phyloP scores from a whole-genome alignment of 2,888 invertebrate species.

The Acronicta psi region DNA sequence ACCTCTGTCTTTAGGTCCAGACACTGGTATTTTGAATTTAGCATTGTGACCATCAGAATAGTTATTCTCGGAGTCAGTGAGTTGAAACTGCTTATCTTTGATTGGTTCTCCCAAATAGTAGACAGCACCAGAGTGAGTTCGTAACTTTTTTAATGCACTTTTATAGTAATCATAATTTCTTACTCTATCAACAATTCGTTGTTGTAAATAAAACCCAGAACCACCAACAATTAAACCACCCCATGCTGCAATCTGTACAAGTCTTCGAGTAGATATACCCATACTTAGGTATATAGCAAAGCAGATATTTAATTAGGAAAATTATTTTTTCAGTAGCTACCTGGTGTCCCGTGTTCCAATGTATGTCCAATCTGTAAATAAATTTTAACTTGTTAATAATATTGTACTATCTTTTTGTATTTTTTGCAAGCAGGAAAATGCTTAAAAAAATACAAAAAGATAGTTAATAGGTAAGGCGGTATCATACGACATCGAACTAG shows the following conservation, averaged over 20 bases:
- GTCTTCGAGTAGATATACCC: conserved; percentile 84
- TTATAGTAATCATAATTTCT: conserved; percentile 90
- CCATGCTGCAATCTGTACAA: conserved; percentile 90
- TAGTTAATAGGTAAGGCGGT: too few relatives aligned
- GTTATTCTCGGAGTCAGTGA: conserved; percentile 86
- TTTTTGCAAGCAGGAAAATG: too few relatives aligned
- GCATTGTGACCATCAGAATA: conserved; percentile 87
- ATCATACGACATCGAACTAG: too few relatives aligned
- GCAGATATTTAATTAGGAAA: not conserved
- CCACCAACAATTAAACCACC: conserved; percentile 89
- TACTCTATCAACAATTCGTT: conserved; percentile 87
- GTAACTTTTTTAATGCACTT: conserved; percentile 89
- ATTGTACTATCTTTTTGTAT: too few relatives aligned
- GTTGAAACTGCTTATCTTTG: conserved; percentile 90
- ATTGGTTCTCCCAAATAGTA: conserved; percentile 93
- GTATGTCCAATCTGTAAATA: too few relatives aligned
- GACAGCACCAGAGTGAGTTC: conserved; percentile 89
- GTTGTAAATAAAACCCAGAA: conserved; percentile 86
- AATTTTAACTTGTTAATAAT: too few relatives aligned
- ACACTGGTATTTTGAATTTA: conserved; percentile 90
- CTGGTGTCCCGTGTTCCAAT: too few relatives aligned
- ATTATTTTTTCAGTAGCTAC: conserved; percentile 8
- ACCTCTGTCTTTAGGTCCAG: conserved; percentile 91
- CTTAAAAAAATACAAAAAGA: too few relatives aligned
- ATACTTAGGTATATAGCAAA: conserved; percentile 57